Base-by-base conservation (phyloP, 1,140 invertebrate species). In the Musca vetustissima region DNA sequence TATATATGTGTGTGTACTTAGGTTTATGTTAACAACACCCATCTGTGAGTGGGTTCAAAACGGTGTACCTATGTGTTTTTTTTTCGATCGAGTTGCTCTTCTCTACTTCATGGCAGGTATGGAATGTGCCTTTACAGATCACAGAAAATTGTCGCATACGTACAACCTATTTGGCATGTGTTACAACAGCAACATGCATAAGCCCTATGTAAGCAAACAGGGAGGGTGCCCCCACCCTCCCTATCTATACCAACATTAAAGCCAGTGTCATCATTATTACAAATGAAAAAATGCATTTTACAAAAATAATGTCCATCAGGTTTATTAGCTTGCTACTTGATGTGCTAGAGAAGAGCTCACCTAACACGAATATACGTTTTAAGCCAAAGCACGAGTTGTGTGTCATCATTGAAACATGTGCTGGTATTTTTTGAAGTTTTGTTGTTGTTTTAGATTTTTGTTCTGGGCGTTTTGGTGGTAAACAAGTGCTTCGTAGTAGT, bases 161-260 rank as follows among this genome's bases (percentile, higher is more conserved):
- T n/a, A n/a, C n/a, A n/a, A n/a, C n/a, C n/a, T 61, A 43, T 61
- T 61, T 61, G 57, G 57, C 57, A 61, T 61, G 57, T 61, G 57
- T 61, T 61, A 13, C 36, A 13, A 43, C 36, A 43, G 8, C n/a
- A 43, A 43, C 36, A 43, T 43, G 11, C 13, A n/a, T 43, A 43
- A 43, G 36, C 36, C 36, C 36, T 43, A 9, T 43, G 4, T 4
- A 43, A 43, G 13, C 7, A 21, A 7, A 19, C 6, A 21, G 28
- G 57, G n/a, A 61, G 28, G 57, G 57, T 61, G 57, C 28, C 36
- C 6, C 49, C 15, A 49, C 48, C 3, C 15, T 6, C 4, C 17
- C n/a, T n/a, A n/a, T n/a, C n/a, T n/a, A 28, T 28, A 28, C 3
- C 28, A 4, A 28, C 28, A 4, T 19, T 19, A 52, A 52, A 21